Evolutionary conservation across 1,140 invertebrate species (phyloP), one percentile per base, ranked within the genome.

Genomic region (Drosophila bocki): DNA sequence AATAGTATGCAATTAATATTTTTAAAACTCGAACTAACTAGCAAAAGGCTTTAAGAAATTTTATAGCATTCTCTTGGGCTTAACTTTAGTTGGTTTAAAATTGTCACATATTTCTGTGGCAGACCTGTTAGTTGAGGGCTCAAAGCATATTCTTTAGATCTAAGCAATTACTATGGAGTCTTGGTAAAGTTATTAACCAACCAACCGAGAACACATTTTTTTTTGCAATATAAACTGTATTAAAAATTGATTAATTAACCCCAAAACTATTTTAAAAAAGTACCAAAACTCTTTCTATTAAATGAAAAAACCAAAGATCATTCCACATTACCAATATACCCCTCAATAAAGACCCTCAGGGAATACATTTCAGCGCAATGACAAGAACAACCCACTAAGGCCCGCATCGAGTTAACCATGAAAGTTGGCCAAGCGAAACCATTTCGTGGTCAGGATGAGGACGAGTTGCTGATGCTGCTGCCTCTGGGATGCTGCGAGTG

Each of bases 391-490:
- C 57, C 67, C 63, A 62, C 67, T 44, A 61, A 76, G 39, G 29
- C 22, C 29, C 35, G 41, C 54, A 39, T 32, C 47, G 59, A 63
- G 69, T 80, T 80, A 88, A 84, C 84, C 80, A 87, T 88, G 85
- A 84, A 78, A 84, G 58, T 90, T 78, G 69, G 62, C 80, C 80
- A 75, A 85, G 85, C 85, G 85, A 90, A 90, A 85, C 78, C 78
- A 88, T 85, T 85, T 90, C 56, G 51, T 56, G 53, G 53, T 70
- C 85, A 75, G 71, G 72, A 75, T 78, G 45, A 56, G 53, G 53
- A 56, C 53, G 53, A 65, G 63, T 32, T 65, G 53, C 32, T 61
- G 59, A 19, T 37, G 53, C 32, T 61, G 54, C 17, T 12, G 56
- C 22, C 7, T 45, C 6, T 57, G 15, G 42, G 48, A 13, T 37